These are phyloP conservation scores for Hoplodrina blanda DNA, from an alignment of 2,888 invertebrate genomes.

Conservation along the genomic window DNA sequence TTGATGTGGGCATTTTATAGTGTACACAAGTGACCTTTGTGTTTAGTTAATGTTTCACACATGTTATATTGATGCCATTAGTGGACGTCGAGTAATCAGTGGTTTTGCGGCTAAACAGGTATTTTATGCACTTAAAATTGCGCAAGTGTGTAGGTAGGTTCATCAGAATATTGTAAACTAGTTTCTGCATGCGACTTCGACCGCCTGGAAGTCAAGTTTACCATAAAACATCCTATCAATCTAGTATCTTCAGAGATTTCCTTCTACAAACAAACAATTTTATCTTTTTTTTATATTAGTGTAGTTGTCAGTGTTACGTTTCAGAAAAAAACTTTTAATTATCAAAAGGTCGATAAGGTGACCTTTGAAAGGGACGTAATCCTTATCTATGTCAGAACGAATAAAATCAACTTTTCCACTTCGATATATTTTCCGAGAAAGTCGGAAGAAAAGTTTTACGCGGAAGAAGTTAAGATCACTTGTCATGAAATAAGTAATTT, in stretches of 20 bases:
- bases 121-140: constrained; percentile 3
- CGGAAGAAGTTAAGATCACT: constrained; percentile 38
- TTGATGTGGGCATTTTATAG: constrained; percentile 22
- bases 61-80: constrained; percentile 19
- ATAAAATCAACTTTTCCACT: constrained; percentile 34
- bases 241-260: no score
- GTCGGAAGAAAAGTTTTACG: constrained; percentile 34
- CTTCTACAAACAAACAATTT: no score
- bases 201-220: not conserved
- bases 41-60: constrained; percentile 15
- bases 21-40: constrained; percentile 31
- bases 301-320: no score
- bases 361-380: constrained; percentile 1
- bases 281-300: no score
- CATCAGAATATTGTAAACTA: constrained; percentile 7
- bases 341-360: not conserved
- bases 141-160: not conserved
- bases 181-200: no score
- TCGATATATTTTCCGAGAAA: constrained; percentile 27
- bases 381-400: constrained; percentile 9
- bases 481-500: constrained; percentile 46
- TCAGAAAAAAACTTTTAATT: not conserved
- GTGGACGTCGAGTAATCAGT: constrained; percentile 4
- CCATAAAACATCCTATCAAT: not conserved
- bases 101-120: constrained; percentile 28